These are phyloP conservation scores for Merluccius polli DNA, from an alignment of 2,797 vertebrate genomes.

Conservation along the genomic window DNA sequence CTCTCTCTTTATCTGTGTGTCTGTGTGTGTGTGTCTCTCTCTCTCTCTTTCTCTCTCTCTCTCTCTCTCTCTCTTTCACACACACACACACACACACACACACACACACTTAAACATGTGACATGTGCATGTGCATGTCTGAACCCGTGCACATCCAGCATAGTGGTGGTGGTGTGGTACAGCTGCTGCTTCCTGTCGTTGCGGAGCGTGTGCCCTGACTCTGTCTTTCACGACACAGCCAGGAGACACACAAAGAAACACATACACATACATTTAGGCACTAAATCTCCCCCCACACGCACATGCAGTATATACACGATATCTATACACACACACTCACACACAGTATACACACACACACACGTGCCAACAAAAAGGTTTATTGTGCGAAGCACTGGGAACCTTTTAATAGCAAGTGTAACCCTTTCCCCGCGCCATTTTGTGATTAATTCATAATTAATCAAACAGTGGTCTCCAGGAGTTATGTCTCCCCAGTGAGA, in stretches of 20 bases:
- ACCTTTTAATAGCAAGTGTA: conserved; percentile 1
- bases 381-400: background rate
- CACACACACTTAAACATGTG: no score
- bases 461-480: background rate
- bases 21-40: no score
- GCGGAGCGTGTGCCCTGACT: background rate
- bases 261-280: background rate
- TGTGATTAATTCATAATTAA: conserved; percentile 2
- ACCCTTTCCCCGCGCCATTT: background rate
- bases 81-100: no score
- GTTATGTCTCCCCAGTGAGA: background rate
- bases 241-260: background rate
- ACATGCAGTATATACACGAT: conserved; percentile 22
- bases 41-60: background rate
- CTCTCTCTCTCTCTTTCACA: background rate
- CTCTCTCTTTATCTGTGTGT: no score
- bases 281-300: background rate
- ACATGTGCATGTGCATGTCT: background rate
- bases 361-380: background rate
- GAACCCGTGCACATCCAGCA: no score
- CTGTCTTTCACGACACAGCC: background rate
- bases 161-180: background rate
- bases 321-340: background rate
- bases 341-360: background rate
- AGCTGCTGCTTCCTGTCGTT: background rate